Percentiles rank a stretch among this genome's conserved stretches.
Conservation (phyloP, 2,797 vertebrate species). For the Muscicapa comitata region DNA sequence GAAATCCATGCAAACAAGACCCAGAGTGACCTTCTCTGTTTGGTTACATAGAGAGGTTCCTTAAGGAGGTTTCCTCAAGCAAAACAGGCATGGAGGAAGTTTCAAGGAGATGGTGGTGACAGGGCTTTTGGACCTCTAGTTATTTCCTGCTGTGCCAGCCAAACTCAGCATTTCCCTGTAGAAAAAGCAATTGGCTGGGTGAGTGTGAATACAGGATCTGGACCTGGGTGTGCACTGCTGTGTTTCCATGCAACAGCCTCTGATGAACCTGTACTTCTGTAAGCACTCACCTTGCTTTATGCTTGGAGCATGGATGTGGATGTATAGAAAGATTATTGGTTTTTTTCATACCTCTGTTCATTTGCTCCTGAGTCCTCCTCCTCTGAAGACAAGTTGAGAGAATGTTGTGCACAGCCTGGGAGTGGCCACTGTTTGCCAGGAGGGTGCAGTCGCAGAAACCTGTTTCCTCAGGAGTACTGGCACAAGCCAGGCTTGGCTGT, state of each 20-base stretch:
- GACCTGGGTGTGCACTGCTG: background rate
- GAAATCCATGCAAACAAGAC: background rate
- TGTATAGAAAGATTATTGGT: background rate
- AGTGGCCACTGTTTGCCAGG: background rate
- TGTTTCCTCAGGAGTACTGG: background rate
- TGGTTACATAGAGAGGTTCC: background rate
- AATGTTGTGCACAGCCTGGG: background rate
- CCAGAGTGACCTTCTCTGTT: background rate
- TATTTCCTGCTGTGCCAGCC: background rate
- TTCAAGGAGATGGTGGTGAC: background rate
- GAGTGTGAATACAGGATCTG: background rate
- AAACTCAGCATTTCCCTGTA: background rate
- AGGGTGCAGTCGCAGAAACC: background rate
- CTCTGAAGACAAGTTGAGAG: background rate
- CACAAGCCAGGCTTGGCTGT: background rate
- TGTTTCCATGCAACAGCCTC: background rate
- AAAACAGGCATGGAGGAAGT: background rate
- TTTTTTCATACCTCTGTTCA: background rate
- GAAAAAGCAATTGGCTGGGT: fast-evolving
- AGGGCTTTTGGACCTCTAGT: background rate
- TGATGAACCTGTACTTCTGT: background rate
- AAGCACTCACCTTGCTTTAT: background rate
- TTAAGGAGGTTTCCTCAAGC: background rate
- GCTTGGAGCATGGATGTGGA: background rate
- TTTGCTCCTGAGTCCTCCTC: background rate